A percentile compares a stretch with the other conserved stretches of the same genome.
Conservation (phyloP, 2,113 vertebrate species). For the Alethe castanea region DNA sequence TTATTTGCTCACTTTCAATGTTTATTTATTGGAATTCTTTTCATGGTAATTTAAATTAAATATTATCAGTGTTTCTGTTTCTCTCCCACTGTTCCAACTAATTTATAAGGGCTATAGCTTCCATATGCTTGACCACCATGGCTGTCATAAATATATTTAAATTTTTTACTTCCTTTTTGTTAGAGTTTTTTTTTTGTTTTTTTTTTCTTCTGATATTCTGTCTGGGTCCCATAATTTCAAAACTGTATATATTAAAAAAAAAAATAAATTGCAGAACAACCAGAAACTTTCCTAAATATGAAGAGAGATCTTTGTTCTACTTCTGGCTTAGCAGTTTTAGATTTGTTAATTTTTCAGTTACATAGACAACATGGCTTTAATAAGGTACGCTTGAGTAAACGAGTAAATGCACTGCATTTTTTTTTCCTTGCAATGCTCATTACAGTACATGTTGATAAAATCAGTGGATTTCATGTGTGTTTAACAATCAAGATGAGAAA, state of each 20-base stretch:
- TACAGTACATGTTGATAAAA: not conserved
- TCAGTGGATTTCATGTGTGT: not conserved
- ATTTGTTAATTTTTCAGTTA: not conserved
- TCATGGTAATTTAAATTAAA: not conserved
- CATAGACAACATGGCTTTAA: rapidly evolving
- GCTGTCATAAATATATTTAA: not conserved
- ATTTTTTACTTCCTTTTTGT: not conserved
- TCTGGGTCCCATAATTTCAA: not conserved
- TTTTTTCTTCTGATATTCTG: not conserved
- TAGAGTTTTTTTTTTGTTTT: not conserved
- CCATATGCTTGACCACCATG: not conserved
- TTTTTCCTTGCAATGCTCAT: not conserved
- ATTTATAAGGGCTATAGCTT: not conserved
- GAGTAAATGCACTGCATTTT: not conserved
- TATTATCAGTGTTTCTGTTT: not conserved
- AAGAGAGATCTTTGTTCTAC: not conserved
- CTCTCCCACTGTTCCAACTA: not conserved
- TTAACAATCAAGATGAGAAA: not conserved
- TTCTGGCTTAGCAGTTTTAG: not conserved
- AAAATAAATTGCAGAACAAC: not conserved
- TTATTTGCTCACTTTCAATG: not conserved
- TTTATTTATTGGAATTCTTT: not conserved
- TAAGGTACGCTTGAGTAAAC: not conserved
- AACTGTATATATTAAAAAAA: not conserved
- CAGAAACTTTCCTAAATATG: not conserved